These are phyloP conservation scores for Melanotaenia boesemani DNA, from an alignment of 2,797 vertebrate genomes.

Conservation along the genomic window DNA sequence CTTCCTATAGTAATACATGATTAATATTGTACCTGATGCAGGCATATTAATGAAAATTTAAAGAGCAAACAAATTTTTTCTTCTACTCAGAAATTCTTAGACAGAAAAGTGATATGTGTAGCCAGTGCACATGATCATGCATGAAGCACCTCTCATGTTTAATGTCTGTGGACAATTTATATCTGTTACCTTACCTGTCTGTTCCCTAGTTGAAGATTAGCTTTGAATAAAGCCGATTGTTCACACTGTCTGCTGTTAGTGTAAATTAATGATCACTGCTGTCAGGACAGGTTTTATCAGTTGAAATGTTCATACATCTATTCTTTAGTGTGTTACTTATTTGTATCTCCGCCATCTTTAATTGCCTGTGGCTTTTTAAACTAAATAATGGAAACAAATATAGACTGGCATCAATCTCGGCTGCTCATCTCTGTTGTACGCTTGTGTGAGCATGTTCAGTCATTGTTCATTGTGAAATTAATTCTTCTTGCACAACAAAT, in stretches of 20 bases:
- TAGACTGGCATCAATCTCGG: conserved; percentile 30
- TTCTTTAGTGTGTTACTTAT: neutral
- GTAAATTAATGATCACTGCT: conserved; percentile 24
- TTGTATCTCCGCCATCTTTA: neutral
- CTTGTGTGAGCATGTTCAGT: conserved; percentile 9
- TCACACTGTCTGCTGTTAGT: conserved; percentile 5
- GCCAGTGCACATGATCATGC: conserved; percentile 6
- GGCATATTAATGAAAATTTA: conserved; percentile 23
- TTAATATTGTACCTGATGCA: neutral
- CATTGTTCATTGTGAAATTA: conserved; percentile 18
- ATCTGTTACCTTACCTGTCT: conserved; percentile 19
- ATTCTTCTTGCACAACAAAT: conserved; percentile 33
- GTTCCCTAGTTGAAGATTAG: conserved; percentile 7
- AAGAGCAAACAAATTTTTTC: neutral
- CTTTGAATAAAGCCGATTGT: conserved; percentile 46
- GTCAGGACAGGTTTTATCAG: conserved; percentile 10
- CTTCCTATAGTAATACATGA: conserved; percentile 7
- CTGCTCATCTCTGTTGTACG: neutral
- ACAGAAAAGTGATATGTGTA: neutral
- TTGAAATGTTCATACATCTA: conserved; percentile 11
- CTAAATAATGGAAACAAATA: conserved; percentile 37
- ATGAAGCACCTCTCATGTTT: conserved; percentile 21
- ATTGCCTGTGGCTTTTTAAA: conserved; percentile 14
- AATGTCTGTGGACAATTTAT: conserved; percentile 16
- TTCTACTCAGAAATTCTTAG: conserved; percentile 1